These are phyloP conservation scores for Dryas iulia DNA, from an alignment of 1,140 invertebrate genomes.

Conservation along the genomic window DNA sequence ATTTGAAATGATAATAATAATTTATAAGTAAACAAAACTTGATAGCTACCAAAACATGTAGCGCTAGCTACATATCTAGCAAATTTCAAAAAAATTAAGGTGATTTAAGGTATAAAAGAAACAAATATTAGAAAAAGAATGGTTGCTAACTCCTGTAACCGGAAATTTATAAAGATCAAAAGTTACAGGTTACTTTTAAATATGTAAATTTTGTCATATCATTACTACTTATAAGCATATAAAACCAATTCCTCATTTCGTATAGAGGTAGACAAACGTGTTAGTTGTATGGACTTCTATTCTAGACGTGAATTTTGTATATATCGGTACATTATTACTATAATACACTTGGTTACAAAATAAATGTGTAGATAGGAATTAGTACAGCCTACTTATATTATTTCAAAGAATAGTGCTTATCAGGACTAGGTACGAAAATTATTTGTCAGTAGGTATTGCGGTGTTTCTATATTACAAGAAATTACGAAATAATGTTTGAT, in stretches of 20 bases:
- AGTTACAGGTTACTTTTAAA: background rate
- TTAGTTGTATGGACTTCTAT: background rate
- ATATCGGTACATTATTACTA: slow-evolving; percentile 9
- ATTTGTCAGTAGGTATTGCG: slow-evolving; percentile 11
- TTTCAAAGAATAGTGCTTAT: slow-evolving; percentile 30
- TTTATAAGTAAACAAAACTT: background rate
- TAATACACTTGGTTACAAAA: slow-evolving; percentile 20
- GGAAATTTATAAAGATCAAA: background rate
- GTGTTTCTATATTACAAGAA: background rate
- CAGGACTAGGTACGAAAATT: background rate
- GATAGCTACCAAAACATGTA: no score
- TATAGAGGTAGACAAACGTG: slow-evolving; percentile 25
- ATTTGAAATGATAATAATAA: background rate
- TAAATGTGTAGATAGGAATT: slow-evolving; percentile 29
- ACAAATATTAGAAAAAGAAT: background rate
- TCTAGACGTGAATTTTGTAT: slow-evolving; percentile 5
- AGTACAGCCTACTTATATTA: slow-evolving; percentile 14
- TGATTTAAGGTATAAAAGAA: background rate
- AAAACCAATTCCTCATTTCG: slow-evolving; percentile 24
- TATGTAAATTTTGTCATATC: background rate
- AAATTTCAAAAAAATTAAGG: no score
- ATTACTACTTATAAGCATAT: slow-evolving; percentile 6
- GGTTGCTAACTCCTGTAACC: no score
- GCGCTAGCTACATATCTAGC: no score
- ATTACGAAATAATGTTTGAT: background rate